phyloP scores from a whole-genome alignment of 64 coral and sea anemone genomes.

The Trachythela sp. region DNA sequence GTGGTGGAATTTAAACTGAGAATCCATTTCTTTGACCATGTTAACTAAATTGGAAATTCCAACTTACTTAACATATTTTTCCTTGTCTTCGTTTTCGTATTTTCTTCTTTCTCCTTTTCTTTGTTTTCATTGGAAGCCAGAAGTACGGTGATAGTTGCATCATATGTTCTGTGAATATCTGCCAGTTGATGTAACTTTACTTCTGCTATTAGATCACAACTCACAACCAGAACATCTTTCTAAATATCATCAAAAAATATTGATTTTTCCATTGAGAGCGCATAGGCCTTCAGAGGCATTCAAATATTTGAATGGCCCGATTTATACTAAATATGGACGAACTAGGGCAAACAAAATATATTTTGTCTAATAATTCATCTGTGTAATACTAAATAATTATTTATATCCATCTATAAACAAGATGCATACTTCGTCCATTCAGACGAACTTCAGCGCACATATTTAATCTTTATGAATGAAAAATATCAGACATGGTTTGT shows the following conservation, averaged over 20 bases:
- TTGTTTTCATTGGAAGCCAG: slow-evolving; percentile 71
- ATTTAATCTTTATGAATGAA: no score
- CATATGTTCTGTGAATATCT: slow-evolving; percentile 90
- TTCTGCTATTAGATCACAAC: slow-evolving; percentile 90
- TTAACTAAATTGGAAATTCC: not conserved
- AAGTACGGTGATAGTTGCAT: slow-evolving; percentile 69
- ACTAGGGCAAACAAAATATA: no score
- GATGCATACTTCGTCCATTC: no score
- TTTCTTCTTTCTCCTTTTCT: slow-evolving; percentile 75
- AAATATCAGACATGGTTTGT: no score
- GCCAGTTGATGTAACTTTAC: slow-evolving; percentile 88
- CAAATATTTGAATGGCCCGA: no score
- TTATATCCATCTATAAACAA: no score
- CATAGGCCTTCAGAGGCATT: not conserved
- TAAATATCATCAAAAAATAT: slow-evolving; percentile 21
- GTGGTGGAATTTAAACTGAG: no score
- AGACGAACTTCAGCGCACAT: no score
- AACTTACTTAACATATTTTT: slow-evolving; percentile 14
- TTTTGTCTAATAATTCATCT: no score
- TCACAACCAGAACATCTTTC: slow-evolving; percentile 95
- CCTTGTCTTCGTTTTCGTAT: slow-evolving; percentile 66
- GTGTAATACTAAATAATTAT: no score
- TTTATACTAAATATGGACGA: no score
- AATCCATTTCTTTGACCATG: no score
- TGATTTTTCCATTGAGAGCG: not conserved